A percentile compares a stretch with the other conserved stretches of the same genome.
Conservation (phyloP, 2,113 vertebrate species). For the Rhea pennata region DNA sequence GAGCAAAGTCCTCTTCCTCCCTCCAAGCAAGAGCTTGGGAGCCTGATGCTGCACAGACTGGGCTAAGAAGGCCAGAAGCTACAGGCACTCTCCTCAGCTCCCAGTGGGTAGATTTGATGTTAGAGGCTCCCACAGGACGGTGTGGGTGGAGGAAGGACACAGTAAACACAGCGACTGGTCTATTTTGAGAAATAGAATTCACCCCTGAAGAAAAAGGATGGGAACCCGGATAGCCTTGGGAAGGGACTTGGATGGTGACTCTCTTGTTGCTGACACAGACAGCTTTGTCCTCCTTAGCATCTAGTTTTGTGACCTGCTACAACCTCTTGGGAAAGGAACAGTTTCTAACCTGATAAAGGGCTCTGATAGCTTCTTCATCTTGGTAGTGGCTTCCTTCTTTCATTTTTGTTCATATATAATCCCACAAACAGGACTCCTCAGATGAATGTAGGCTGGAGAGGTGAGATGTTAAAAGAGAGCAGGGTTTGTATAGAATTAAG, state of each 20-base stretch:
- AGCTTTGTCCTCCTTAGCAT: neutral
- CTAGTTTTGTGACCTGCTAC: neutral
- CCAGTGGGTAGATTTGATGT: neutral
- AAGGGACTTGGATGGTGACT: neutral
- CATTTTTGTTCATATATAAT: neutral
- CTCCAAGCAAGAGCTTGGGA: neutral
- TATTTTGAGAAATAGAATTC: neutral
- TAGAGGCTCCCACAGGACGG: neutral
- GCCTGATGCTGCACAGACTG: neutral
- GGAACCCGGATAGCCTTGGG: neutral
- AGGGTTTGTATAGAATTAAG: neutral
- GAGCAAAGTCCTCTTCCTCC: neutral
- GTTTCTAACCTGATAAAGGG: neutral
- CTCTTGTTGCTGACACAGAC: neutral
- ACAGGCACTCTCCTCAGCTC: neutral
- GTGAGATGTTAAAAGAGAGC: neutral
- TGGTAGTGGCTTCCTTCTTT: neutral
- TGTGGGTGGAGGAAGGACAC: neutral
- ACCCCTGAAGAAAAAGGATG: neutral
- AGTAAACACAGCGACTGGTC: neutral
- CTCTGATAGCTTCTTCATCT: neutral
- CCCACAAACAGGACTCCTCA: neutral
- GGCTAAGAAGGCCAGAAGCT: neutral
- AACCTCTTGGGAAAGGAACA: neutral
- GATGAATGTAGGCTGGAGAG: neutral